phyloP scores from a whole-genome alignment of 2,888 invertebrate species.

The Rotaria macrura region DNA sequence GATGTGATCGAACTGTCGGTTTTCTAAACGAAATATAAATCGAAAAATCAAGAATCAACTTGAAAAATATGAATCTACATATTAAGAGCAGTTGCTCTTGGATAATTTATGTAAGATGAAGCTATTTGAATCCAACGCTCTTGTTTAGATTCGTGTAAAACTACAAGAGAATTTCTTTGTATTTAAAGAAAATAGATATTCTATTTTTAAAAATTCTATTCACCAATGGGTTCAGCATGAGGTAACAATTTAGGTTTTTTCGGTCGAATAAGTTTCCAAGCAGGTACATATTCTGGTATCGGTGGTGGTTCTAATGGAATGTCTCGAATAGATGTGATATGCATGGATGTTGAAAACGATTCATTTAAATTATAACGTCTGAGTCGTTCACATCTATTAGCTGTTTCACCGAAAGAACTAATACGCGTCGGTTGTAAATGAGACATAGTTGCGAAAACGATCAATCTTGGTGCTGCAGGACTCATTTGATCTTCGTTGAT shows the following conservation, averaged over 20 bases:
- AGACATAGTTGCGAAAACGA: conserved; percentile 47
- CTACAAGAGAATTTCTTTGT: not conserved
- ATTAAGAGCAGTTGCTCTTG: not conserved
- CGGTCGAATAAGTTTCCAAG: conserved; percentile 49
- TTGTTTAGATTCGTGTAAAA: conserved; percentile 37
- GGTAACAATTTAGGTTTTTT: conserved; percentile 44
- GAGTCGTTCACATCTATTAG: conserved; percentile 47
- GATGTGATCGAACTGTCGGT: not conserved
- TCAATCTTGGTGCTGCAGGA: conserved; percentile 46
- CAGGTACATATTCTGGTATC: conserved; percentile 44
- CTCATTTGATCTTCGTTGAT: conserved; percentile 40
- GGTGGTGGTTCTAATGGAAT: conserved; percentile 48
- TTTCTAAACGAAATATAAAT: not conserved
- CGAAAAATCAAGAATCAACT: not conserved
- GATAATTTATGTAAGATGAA: conserved; percentile 47
- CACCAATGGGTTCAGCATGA: conserved; percentile 45
- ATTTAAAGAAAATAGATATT: not conserved
- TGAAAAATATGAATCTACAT: not conserved
- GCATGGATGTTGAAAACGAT: conserved; percentile 47
- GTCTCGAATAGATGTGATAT: conserved; percentile 47
- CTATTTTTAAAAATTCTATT: conserved; percentile 17
- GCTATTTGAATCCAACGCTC: conserved; percentile 47
- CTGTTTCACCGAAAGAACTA: conserved; percentile 34
- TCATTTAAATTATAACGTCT: conserved; percentile 42
- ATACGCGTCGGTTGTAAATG: conserved; percentile 35